Evolutionary conservation across 2,888 invertebrate species (phyloP), one percentile per base, ranked within the genome.

Genomic region (Macrosoma leucophasiata): DNA sequence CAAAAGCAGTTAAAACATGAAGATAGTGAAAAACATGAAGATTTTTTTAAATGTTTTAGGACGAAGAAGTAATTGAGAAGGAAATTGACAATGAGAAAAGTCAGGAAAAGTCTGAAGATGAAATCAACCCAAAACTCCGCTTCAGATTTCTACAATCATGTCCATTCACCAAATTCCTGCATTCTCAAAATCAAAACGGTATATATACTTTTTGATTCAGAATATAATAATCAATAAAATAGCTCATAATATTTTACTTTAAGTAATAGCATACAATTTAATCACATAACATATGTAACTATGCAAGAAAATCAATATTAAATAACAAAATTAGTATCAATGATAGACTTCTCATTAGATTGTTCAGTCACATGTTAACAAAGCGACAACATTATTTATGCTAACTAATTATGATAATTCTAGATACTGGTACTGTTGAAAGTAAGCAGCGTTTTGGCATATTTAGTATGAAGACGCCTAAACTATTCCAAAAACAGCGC

Each of bases 401-500:
- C 10, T 17, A n/a, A 15, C 8, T 18, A 9, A 13, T 3, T 20
- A 15, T 12, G 18, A 19, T 27, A 2, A 18, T 51, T 52, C 13
- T 46, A 71, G 70, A 60, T 15, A 61, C 57, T 17, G 55, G 55
- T 41, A 58, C 52, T 32, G 45, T 27, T 30, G 50, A 52, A 12
- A 50, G 41, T 19, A 67, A 59, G 37, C 52, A 46, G 28, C 26
- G 35, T 6, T 44, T 52, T 33, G 53, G 46, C 14, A 39, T 60
- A 24, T 74, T 76, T 29, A 74, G 67, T 36, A 50, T 81, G 3
- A 74, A 58, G 49, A 77, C 78, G 49, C 76, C 78, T 21, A 87
- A 86, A 53, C 78, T 88, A 54, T 86, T 88, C 50, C 87, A 89
- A 55, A 86, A 81, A 52, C n/a, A n/a, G n/a, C 75, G 57, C 20